These are phyloP conservation scores for Actinernus sp. DNA, from an alignment of 92 coral and sea anemone species.

Conservation along the genomic window DNA sequence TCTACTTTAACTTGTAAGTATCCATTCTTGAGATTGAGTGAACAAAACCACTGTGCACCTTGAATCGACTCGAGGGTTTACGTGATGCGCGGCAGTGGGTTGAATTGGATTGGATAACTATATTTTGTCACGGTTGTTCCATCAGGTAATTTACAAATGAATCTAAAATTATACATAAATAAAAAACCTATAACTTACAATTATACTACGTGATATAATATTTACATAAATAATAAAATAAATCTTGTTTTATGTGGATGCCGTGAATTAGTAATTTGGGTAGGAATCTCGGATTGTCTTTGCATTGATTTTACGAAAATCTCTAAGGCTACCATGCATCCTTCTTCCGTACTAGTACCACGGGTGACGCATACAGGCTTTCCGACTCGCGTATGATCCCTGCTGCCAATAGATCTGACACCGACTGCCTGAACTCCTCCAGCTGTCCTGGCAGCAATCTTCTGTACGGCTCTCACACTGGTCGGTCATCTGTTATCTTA, in stretches of 20 bases:
- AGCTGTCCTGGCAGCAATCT: slow-evolving; percentile 47
- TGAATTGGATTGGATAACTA: no score
- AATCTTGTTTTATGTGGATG: no score
- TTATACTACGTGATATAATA: no score
- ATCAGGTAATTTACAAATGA: no score
- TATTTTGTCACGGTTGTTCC: no score
- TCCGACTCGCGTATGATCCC: slow-evolving; percentile 35
- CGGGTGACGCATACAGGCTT: slow-evolving; percentile 45
- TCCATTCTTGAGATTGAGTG: slow-evolving; percentile 63
- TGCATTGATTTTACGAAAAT: slow-evolving; percentile 49
- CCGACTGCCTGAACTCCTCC: slow-evolving; percentile 44
- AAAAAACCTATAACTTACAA: no score
- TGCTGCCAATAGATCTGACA: slow-evolving; percentile 16
- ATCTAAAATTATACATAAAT: no score
- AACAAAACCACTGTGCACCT: slow-evolving; percentile 60
- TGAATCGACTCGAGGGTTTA: slow-evolving; percentile 55
- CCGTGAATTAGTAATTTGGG: slow-evolving; percentile 40
- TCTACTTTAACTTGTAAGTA: slow-evolving; percentile 50
- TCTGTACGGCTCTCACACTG: slow-evolving; percentile 26
- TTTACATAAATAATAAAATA: no score
- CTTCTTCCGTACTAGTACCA: slow-evolving; percentile 23
- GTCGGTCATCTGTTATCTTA: slow-evolving; percentile 14
- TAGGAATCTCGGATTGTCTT: slow-evolving; percentile 58
- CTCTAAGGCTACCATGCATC: slow-evolving; percentile 16
- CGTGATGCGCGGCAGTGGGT: no score